Conservation (phyloP, 2,797 vertebrate species). For the Silurus lanzhouensis region DNA sequence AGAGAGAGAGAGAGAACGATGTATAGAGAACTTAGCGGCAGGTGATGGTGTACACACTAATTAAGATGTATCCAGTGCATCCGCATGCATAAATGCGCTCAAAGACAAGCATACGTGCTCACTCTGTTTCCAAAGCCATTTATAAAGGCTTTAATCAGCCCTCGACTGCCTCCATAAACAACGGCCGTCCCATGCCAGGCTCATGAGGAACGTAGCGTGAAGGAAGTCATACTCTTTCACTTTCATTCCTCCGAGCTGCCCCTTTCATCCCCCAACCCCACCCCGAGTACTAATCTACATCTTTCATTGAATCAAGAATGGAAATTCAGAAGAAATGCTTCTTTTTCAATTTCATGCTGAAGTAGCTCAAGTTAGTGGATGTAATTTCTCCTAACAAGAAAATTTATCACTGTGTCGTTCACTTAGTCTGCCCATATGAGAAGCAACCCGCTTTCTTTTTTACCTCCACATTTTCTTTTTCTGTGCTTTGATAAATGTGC, state of each 20-base stretch:
- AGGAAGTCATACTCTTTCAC: conserved; percentile 63
- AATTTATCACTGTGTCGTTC: conserved; percentile 97
- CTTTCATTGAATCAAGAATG: conserved; percentile 98
- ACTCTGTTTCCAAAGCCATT: conserved; percentile 21
- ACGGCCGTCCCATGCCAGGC: conserved; percentile 74
- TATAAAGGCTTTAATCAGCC: conserved; percentile 52
- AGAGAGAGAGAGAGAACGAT: conserved; percentile 8
- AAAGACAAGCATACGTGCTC: conserved; percentile 34
- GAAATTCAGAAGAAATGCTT: conserved; percentile 98
- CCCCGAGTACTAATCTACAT: conserved; percentile 85
- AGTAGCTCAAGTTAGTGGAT: conserved; percentile 97
- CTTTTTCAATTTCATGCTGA: conserved; percentile 99
- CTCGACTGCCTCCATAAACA: conserved; percentile 74
- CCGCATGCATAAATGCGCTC: conserved; percentile 3
- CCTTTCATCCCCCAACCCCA: conserved; percentile 65
- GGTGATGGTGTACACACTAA: conserved; percentile 35
- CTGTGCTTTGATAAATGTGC: conserved; percentile 87
- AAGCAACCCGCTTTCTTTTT: conserved; percentile 66
- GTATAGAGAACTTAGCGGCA: not conserved
- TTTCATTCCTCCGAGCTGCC: conserved; percentile 62
- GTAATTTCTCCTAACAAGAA: conserved; percentile 99
- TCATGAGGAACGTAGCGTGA: conserved; percentile 75
- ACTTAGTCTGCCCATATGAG: conserved; percentile 84
- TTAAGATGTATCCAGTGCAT: conserved; percentile 39
- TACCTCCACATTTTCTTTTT: conserved; percentile 71